Evolutionary conservation across 2,797 vertebrate species (phyloP), one percentile per base, ranked within the genome.

Genomic region (Thamnophis elegans): DNA sequence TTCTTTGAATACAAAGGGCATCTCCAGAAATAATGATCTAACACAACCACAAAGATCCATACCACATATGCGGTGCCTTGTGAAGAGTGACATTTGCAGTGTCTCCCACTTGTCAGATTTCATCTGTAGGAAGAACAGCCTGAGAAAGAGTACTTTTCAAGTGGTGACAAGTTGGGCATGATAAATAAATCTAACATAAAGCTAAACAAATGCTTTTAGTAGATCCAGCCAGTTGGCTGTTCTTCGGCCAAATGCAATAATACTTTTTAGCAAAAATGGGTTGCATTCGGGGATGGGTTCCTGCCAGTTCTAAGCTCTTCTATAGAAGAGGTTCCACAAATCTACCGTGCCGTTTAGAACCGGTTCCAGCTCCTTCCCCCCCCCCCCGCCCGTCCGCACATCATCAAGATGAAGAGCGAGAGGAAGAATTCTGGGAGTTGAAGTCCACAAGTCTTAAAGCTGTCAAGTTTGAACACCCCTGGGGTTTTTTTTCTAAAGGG

Each of bases 1-100:
- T 87, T 73, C 60, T 18, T 36, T 11, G 53, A 58, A 47, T 87
- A 86, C 47, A 90, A 92, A 92, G 92, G 89, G 82, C 92, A 90
- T 5, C 32, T 51, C 82, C 82, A 90, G 56, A 90, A 92, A 92
- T 58, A 58, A 55, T 73, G 26, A 62, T 85, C 54, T 86, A 25
- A 86, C 26, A 1, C 53, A 60, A 58, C 53, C 82, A n/a, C 90
- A 68, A 47, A 51, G 51, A 87, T 87, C 56, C 60, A 87, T n/a
- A 51, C 59, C 32, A 54, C 82, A 47, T 32, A 36, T n/a, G 73
- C 25, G 42, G 54, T 26, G 28, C 26, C 47, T 89, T 92, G 62
- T 60, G 62, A 32, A 54, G 53, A 9, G 51, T 90, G 89, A 92
- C 88, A 92, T 90, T 90, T 90, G 13, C 54, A 9, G 12, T 36